A percentile compares a stretch with the other conserved stretches of the same genome.
These are phyloP conservation scores for Pseudorhombus dupliciocellatus DNA, from an alignment of 2,113 vertebrate species.

Conservation along the genomic window DNA sequence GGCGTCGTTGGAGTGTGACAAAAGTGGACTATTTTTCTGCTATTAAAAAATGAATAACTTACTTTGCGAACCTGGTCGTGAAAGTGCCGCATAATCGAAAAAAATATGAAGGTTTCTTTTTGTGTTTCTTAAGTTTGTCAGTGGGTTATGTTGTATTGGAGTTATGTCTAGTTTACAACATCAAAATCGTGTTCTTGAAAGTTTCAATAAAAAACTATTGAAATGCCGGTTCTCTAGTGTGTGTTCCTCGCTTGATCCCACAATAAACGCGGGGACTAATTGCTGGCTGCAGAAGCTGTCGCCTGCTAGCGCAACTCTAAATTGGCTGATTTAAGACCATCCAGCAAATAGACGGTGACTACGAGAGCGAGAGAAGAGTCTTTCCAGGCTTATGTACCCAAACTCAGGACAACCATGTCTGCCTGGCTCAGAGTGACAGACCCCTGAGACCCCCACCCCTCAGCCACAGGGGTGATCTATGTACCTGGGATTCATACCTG, in stretches of 20 bases:
- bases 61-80: conserved; percentile 80
- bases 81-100: conserved; percentile 78
- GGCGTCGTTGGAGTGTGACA: conserved; percentile 71
- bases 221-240: conserved; percentile 54
- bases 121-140: conserved; percentile 89
- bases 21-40: conserved; percentile 65
- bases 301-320: background rate
- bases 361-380: background rate
- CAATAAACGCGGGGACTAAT: background rate
- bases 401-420: background rate
- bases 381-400: background rate
- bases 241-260: conserved; percentile 9
- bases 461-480: background rate
- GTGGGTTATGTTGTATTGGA: conserved; percentile 84
- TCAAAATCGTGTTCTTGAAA: conserved; percentile 86
- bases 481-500: conserved; percentile 62
- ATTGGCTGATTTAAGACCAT: background rate
- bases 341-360: background rate
- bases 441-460: background rate
- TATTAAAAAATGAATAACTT: conserved; percentile 46
- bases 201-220: conserved; percentile 88
- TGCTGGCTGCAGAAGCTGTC: background rate
- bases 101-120: conserved; percentile 88
- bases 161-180: conserved; percentile 83
- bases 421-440: background rate